Evolutionary conservation across 2,113 vertebrate genomes (phyloP), one percentile per base, ranked within the genome.

Genomic region (Onychostoma macrolepis): DNA sequence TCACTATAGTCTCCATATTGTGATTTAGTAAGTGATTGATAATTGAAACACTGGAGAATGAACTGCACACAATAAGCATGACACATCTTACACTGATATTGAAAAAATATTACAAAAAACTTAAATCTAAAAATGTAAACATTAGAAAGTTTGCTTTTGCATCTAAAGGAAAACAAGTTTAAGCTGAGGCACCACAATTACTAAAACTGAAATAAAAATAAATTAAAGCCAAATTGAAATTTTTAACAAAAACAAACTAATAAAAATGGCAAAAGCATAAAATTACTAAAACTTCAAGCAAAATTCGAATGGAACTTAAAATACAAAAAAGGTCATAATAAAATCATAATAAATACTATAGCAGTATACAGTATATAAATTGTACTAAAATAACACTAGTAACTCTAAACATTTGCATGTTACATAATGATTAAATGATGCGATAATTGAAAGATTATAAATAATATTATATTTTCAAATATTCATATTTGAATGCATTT

Each of bases 401-500:
- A 21, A 21, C 3, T 12, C 26, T 71, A 71, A 21, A 38, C 9
- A 38, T 11, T 71, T 71, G 1, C 33, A 36, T 71, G 67, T 10
- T 69, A 36, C 6, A 8, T 71, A 71, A 3, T 36, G 0, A 19
- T 69, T 36, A 36, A 71, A 71, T 21, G 1, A 71, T 71, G 21
- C 19, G 67, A 33, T 36, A 8, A 21, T 71, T 36, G 4, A 71
- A 36, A 36, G 19, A 21, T 71, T 38, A 36, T 3, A 71, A 69
- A 69, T 36, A 7, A 33, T 30, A 17, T 33, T 33, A 7, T 33
- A 17, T 17, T 30, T 19, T 33, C 1, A 69, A 6, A 7, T 69
- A 69, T 36, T 71, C 17, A 36, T 69, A 69, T 71, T 36, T 71
- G 3, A 69, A 69, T 69, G 67, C 19, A 69, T 69, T 69, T 69